Conservation (phyloP, 2,888 invertebrate species). For the Polylopha cassiicola region DNA sequence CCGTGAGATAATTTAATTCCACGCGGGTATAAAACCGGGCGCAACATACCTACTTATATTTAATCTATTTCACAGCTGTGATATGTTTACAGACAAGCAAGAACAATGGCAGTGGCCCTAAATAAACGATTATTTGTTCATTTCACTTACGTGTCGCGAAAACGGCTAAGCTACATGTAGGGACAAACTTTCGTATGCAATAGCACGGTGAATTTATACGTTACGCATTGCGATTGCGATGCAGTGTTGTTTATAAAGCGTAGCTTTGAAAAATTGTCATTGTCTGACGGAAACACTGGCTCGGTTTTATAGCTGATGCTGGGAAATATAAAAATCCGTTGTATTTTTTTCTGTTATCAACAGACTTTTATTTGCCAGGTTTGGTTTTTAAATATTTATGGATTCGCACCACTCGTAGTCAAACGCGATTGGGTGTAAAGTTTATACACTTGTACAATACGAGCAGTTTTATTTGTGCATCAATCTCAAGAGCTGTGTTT, state of each 20-base stretch:
- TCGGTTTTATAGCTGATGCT: constrained; percentile 32
- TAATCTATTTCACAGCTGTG: too few relatives aligned
- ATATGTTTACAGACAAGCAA: constrained; percentile 10
- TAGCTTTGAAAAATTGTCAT: constrained; percentile 31
- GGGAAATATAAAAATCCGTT: constrained; percentile 29
- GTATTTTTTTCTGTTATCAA: constrained; percentile 26
- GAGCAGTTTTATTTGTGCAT: too few relatives aligned
- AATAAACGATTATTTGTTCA: constrained; percentile 8
- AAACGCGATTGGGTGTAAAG: constrained; percentile 2
- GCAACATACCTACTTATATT: too few relatives aligned
- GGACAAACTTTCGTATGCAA: constrained; percentile 25
- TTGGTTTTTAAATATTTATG: constrained; percentile 24
- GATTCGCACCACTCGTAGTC: constrained; percentile 4
- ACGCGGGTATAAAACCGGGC: too few relatives aligned
- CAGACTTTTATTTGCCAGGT: constrained; percentile 28
- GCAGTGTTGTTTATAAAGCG: constrained; percentile 25
- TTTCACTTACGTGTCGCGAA: not conserved
- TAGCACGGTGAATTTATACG: constrained; percentile 22
- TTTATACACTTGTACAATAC: too few relatives aligned
- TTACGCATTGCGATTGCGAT: constrained; percentile 19
- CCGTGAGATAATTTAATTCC: too few relatives aligned
- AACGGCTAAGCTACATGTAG: constrained; percentile 21
- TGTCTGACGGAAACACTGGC: constrained; percentile 33
- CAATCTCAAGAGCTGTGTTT: too few relatives aligned
- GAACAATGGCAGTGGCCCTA: constrained; percentile 8